Evolutionary conservation across 2,113 vertebrate genomes (phyloP), one percentile per base, ranked within the genome.

Genomic region (Dicaeum eximium): DNA sequence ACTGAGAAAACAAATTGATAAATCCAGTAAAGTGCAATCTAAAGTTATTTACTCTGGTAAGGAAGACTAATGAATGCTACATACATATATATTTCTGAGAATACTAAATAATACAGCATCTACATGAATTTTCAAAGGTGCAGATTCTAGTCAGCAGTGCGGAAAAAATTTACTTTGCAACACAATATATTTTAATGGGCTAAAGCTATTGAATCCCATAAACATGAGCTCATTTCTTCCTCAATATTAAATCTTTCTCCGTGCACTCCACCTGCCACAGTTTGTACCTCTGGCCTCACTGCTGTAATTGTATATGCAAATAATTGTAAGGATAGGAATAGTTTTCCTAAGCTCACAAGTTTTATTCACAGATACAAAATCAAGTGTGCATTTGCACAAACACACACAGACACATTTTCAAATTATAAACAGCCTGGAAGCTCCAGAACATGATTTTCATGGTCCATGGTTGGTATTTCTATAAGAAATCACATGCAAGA

Each of bases 1-100:
- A 66, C 24, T 88, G 70, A 70, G 33, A 95, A 96, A 86, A 96
- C 81, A 92, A 96, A 95, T 12, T 24, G 80, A 58, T 56, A 95
- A 78, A 81, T 44, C 42, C 70, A 50, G 73, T 28, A 48, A 83
- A 91, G 44, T 61, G 54, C 50, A 66, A 45, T 77, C 53, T 44
- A 31, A 62, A 89, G 62, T 45, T 86, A 62, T 80, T 84, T 60
- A 70, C 28, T 61, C 79, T 88, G 88, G 35, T 50, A 73, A 62
- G 44, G 35, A 93, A 89, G 74, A 82, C 50, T 75, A 96, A 91
- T 80, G 56, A 89, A 95, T 72, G 83, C 69, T 65, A 74, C 64
- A 79, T 15, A 84, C n/a, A 38, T 17, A 72, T 24, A 31, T 60
- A 60, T 69, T 77, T 93, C 69, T 69, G 54, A 80, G 54, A 75